A percentile compares a stretch with the other conserved stretches of the same genome.
These are phyloP conservation scores for Drosophila asahinai DNA, from an alignment of 1,140 invertebrate species.

Conservation along the genomic window DNA sequence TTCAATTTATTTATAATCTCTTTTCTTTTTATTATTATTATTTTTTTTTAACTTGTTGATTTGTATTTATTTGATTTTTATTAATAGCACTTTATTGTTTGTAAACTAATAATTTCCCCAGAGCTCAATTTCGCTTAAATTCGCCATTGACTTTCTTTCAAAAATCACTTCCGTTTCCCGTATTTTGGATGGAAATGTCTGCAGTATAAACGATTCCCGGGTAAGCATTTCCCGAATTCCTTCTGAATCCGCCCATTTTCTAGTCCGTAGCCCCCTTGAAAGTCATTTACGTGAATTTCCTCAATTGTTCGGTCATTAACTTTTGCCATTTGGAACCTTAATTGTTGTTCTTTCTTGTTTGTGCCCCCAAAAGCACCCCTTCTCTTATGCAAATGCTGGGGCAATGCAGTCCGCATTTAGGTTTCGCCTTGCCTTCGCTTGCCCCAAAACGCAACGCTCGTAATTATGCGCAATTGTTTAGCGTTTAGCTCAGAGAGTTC, in stretches of 20 bases:
- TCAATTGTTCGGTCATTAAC: slow-evolving; percentile 66
- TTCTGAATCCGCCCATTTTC: slow-evolving; percentile 16
- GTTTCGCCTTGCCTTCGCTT: slow-evolving; percentile 1
- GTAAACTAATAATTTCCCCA: background rate
- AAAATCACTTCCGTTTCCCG: slow-evolving; percentile 26
- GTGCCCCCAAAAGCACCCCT: slow-evolving; percentile 26
- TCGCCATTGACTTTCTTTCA: slow-evolving; percentile 4
- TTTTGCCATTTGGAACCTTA: slow-evolving; percentile 69
- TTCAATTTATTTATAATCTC: too few relatives aligned
- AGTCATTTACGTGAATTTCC: slow-evolving; percentile 52
- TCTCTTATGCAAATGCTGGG: slow-evolving; percentile 63
- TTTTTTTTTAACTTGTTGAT: too few relatives aligned
- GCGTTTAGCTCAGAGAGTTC: slow-evolving; percentile 72
- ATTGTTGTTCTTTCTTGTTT: slow-evolving; percentile 64
- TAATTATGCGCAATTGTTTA: slow-evolving; percentile 84
- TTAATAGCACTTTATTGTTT: background rate
- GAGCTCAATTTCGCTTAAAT: background rate
- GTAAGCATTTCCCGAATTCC: slow-evolving; percentile 33
- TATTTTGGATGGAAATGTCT: slow-evolving; percentile 30
- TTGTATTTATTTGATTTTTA: too few relatives aligned
- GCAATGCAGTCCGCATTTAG: slow-evolving; percentile 59
- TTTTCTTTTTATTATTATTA: too few relatives aligned
- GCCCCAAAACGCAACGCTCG: slow-evolving; percentile 43
- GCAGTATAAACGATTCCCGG: slow-evolving; percentile 19
- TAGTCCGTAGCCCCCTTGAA: slow-evolving; percentile 7